These are phyloP conservation scores for Globodera ellingtonae DNA, from an alignment of 1,140 invertebrate genomes.

Conservation along the genomic window DNA sequence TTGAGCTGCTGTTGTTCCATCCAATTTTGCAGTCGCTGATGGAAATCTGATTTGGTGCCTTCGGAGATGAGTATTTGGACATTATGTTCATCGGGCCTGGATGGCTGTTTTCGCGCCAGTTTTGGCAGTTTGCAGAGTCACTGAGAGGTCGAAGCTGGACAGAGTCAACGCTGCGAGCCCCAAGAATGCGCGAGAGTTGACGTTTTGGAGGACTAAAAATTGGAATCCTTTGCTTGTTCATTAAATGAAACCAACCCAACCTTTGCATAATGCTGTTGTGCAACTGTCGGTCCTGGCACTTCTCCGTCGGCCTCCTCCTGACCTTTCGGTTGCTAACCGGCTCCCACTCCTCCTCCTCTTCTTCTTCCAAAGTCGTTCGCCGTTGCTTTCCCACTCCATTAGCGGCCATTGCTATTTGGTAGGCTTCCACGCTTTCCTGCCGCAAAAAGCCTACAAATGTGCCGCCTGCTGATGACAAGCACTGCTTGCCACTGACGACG, in stretches of 20 bases:
- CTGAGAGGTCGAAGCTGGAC: neutral
- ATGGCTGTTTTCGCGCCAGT: neutral
- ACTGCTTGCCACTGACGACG: neutral
- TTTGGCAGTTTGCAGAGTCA: neutral
- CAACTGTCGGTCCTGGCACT: neutral
- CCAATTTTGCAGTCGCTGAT: neutral
- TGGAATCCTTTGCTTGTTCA: too few species aligned
- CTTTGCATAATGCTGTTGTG: neutral
- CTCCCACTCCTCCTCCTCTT: neutral
- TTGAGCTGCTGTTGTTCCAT: neutral
- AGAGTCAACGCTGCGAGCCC: neutral
- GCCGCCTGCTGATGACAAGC: neutral
- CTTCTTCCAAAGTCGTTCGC: neutral
- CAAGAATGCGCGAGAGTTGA: neutral
- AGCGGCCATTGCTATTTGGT: constrained; percentile 22
- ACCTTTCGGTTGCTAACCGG: neutral
- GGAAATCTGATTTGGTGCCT: neutral
- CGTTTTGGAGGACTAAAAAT: neutral
- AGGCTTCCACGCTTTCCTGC: constrained; percentile 27
- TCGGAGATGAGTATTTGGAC: neutral
- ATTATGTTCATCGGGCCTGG: neutral
- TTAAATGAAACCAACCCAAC: neutral
- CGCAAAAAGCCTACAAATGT: constrained; percentile 21
- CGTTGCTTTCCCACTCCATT: neutral
- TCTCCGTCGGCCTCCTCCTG: neutral